These are phyloP conservation scores for Andrena flavipes DNA, from an alignment of 2,888 invertebrate genomes.

Conservation along the genomic window DNA sequence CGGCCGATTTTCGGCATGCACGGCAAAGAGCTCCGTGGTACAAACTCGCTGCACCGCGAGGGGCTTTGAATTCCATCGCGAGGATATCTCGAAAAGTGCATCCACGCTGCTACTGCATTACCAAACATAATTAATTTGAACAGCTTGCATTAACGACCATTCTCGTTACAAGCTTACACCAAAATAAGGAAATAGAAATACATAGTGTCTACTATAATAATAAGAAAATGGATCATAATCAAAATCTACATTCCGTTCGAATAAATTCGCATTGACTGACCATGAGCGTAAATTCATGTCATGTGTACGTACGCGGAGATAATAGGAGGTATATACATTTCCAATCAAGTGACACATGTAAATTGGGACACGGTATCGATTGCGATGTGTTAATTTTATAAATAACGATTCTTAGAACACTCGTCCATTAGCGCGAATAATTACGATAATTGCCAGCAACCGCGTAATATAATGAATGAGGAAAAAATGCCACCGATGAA, in stretches of 20 bases:
- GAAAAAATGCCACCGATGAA: constrained; percentile 26
- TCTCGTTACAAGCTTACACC: background rate
- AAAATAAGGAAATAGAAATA: background rate
- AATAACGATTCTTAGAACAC: constrained; percentile 6
- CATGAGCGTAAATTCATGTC: too few species aligned
- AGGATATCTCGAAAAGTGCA: background rate
- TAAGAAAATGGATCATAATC: too few species aligned
- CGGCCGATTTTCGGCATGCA: constrained; percentile 11
- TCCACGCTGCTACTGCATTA: background rate
- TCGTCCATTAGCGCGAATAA: constrained; percentile 17
- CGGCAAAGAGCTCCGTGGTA: constrained; percentile 10
- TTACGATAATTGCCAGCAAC: constrained; percentile 36
- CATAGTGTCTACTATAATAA: background rate
- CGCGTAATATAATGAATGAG: background rate
- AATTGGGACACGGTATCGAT: constrained; percentile 17
- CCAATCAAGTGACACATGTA: background rate
- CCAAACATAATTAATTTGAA: background rate
- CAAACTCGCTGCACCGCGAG: background rate
- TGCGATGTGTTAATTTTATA: background rate
- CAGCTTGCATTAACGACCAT: background rate
- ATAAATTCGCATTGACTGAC: too few species aligned
- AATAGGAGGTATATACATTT: constrained; percentile 3
- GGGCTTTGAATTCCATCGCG: too few species aligned
- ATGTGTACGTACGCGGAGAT: too few species aligned
- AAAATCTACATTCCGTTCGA: too few species aligned